These are phyloP conservation scores for Saxidomus purpurata DNA, from an alignment of 1,140 invertebrate species.

Conservation along the genomic window DNA sequence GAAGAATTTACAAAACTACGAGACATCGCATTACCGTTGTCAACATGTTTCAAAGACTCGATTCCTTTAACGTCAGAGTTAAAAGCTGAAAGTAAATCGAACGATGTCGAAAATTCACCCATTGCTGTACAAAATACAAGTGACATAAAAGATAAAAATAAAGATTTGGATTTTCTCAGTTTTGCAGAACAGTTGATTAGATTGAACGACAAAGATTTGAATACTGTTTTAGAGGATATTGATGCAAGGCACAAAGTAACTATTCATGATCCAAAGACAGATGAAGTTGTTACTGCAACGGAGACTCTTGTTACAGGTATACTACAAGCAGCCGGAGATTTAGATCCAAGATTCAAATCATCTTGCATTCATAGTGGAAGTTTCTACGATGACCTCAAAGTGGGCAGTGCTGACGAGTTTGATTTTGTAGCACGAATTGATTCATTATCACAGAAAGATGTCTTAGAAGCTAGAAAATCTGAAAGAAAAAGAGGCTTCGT, in stretches of 20 bases:
- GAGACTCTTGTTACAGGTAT: slow-evolving; percentile 24
- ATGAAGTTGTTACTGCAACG: slow-evolving; percentile 33
- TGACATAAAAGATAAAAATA: not conserved
- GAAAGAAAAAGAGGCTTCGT: slow-evolving; percentile 38
- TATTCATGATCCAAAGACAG: slow-evolving; percentile 1
- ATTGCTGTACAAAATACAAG: not conserved
- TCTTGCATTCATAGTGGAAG: slow-evolving; percentile 42
- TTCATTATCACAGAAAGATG: slow-evolving; percentile 1
- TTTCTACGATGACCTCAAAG: slow-evolving; percentile 43
- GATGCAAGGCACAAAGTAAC: slow-evolving; percentile 3
- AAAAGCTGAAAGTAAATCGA: not conserved
- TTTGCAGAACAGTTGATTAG: slow-evolving; percentile 16
- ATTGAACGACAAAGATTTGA: slow-evolving; percentile 22
- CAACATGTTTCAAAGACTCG: not conserved
- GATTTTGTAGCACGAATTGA: slow-evolving; percentile 53
- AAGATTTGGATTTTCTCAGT: not conserved
- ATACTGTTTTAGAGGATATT: slow-evolving; percentile 21
- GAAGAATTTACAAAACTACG: not conserved
- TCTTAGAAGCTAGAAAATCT: slow-evolving; percentile 9
- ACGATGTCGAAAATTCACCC: not conserved
- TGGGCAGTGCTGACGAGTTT: slow-evolving; percentile 40
- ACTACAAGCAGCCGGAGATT: slow-evolving; percentile 16
- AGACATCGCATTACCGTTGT: not conserved
- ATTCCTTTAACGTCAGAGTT: not conserved
- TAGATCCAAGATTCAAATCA: slow-evolving; percentile 27